Evolutionary conservation across 2,113 vertebrate genomes (phyloP), one percentile per base, ranked within the genome.

Genomic region (Terrapene triunguis): DNA sequence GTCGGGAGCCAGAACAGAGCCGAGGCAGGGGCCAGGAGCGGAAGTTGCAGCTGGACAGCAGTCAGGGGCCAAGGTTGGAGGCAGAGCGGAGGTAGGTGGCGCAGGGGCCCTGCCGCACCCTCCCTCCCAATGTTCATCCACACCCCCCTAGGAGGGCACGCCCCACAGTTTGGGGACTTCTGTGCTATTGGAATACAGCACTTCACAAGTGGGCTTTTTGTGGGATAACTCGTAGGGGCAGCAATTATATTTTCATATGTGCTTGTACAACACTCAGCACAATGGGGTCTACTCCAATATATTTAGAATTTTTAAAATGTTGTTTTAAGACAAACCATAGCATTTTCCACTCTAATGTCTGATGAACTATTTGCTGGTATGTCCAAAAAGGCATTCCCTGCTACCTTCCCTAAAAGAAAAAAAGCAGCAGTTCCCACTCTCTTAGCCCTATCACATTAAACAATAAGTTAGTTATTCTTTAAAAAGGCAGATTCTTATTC

Each of bases 401-500:
- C 38, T 72, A 89, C n/a, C 42, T 89, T 81, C 22, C 44, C 54
- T 84, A 79, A 5, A 4, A 83, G 38, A 69, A 88, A 47, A 88
- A 90, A 92, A 92, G 57, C 6, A 1, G 0, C 79, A 88, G 22
- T 27, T 65, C 50, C 38, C 38, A 86, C 35, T 62, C 29, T 78
- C 32, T 22, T 47, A 38, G 65, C 16, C 80, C 54, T 0, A n/a
- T 16, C 7, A 79, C 42, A 35, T 7, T 48, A 35, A 91, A 93
- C 9, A 44, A 44, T 25, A 76, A 94, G 54, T 2, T 2, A 0
- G 42, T 0, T 14, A 42, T 54, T 81, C 82, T 89, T 92, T 82
- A 79, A 87, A 92, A 91, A 38, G 44, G 17, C 80, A 96, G 90
- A 92, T 65, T 96, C 87, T 32, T 91, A 42, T 84, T 92, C 94